Evolutionary conservation across 2,888 invertebrate genomes (phyloP).

Genomic region (Harpalus rufipes): DNA sequence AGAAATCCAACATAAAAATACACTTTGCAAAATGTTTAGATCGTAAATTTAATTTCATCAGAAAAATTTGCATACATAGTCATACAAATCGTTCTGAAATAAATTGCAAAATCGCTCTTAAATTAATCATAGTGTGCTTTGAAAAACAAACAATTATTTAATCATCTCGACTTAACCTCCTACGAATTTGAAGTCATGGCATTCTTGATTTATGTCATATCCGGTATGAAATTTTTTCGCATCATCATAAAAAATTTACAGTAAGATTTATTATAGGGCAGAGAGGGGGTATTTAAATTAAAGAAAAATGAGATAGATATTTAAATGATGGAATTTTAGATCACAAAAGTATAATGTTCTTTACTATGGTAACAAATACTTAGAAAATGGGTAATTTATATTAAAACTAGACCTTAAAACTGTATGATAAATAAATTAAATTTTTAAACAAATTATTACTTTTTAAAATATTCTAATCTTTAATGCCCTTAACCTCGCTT

Average conservation of each 20-base stretch:
- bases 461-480: too few species aligned
- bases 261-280: neutral
- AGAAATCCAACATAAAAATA: neutral
- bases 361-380: too few species aligned
- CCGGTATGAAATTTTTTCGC: neutral
- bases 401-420: too few species aligned
- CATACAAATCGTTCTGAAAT: neutral
- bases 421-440: too few species aligned
- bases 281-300: neutral
- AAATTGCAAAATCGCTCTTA: neutral
- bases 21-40: neutral
- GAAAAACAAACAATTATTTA: neutral
- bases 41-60: neutral
- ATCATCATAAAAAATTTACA: neutral
- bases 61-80: neutral
- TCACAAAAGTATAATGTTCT: too few species aligned
- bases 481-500: too few species aligned
- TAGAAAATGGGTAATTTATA: too few species aligned
- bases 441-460: too few species aligned
- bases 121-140: neutral
- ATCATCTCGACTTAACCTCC: too few species aligned
- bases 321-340: neutral
- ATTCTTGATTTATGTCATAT: neutral
- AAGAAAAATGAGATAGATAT: neutral
- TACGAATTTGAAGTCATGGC: neutral